phyloP scores from a whole-genome alignment of 2,113 vertebrate genomes.

The Synodontis membranacea region DNA sequence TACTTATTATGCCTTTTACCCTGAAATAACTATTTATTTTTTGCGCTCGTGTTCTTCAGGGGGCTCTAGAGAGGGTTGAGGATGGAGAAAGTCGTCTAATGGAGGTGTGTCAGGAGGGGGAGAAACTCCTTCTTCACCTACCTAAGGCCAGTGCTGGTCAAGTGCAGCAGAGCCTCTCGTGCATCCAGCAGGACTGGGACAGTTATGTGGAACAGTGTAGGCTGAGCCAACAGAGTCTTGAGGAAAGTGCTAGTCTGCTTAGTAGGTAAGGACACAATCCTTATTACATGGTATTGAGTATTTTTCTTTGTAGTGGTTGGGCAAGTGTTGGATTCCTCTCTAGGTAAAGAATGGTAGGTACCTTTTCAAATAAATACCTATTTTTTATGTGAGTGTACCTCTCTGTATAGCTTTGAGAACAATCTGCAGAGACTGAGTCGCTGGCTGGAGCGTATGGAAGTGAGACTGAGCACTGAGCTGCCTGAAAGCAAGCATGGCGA shows the following conservation, averaged over 20 bases:
- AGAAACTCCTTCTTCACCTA: slow-evolving; percentile 83
- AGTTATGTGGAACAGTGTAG: slow-evolving; percentile 86
- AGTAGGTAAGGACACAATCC: slow-evolving; percentile 62
- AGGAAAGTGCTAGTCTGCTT: slow-evolving; percentile 81
- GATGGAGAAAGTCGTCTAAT: slow-evolving; percentile 85
- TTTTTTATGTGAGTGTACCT: slow-evolving; percentile 5
- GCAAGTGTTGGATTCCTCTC: not conserved
- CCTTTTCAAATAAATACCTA: not conserved
- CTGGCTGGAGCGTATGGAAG: slow-evolving; percentile 89
- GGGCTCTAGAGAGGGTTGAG: slow-evolving; percentile 78
- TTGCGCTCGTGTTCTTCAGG: slow-evolving; percentile 64
- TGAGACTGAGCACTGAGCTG: slow-evolving; percentile 82
- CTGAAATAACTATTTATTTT: not conserved
- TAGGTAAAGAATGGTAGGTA: not conserved
- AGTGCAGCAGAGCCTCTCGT: slow-evolving; percentile 86
- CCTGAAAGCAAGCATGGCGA: slow-evolving; percentile 80
- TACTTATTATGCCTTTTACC: not conserved
- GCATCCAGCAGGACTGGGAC: slow-evolving; percentile 87
- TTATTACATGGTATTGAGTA: not conserved
- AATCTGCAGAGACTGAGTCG: slow-evolving; percentile 82
- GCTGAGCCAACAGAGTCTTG: slow-evolving; percentile 84
- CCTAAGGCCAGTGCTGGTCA: slow-evolving; percentile 80
- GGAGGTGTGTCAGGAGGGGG: slow-evolving; percentile 84
- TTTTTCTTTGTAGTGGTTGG: not conserved
- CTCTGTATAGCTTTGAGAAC: slow-evolving; percentile 82